A percentile compares a stretch with the other conserved stretches of the same genome.
Conservation (phyloP, 2,888 invertebrate species). For the Syrista parreyssii region DNA sequence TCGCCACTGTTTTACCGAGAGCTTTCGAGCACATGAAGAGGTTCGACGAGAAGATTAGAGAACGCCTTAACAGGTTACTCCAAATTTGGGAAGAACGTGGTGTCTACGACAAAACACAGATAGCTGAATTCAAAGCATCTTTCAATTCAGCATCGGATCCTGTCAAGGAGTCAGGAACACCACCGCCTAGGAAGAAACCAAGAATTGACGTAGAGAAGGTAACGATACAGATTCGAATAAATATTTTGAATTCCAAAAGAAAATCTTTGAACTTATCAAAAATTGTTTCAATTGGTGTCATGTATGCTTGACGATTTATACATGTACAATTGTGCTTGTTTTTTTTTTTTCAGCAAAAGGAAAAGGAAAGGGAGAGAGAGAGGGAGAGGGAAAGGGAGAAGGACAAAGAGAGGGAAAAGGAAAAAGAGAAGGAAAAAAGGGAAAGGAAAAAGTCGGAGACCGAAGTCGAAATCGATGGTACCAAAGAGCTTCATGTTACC, state of each 20-base stretch:
- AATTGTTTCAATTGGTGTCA: constrained; percentile 15
- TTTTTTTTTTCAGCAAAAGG: constrained; percentile 8
- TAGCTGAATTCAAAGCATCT: constrained; percentile 81
- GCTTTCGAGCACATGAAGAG: constrained; percentile 87
- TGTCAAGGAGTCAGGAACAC: constrained; percentile 52
- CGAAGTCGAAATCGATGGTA: constrained; percentile 75
- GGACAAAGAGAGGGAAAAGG: constrained; percentile 33
- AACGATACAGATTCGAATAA: not conserved
- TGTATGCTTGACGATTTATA: not conserved
- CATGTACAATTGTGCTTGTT: not conserved
- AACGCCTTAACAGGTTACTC: constrained; percentile 83
- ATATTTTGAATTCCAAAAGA: not conserved
- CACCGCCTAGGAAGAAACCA: constrained; percentile 68
- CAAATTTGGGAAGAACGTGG: constrained; percentile 94
- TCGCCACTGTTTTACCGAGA: constrained; percentile 81
- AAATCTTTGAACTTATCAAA: not conserved
- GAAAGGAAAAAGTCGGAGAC: constrained; percentile 69
- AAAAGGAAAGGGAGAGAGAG: too few relatives aligned
- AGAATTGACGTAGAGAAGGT: constrained; percentile 62
- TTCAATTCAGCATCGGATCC: constrained; percentile 60
- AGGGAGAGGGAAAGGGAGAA: too few relatives aligned
- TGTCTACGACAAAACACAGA: constrained; percentile 85
- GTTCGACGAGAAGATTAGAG: constrained; percentile 84
- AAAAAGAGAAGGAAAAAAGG: constrained; percentile 62
- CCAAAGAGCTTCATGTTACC: constrained; percentile 80